Base-by-base conservation (phyloP, 2,888 invertebrate genomes). In the Drosophila prostipennis region DNA sequence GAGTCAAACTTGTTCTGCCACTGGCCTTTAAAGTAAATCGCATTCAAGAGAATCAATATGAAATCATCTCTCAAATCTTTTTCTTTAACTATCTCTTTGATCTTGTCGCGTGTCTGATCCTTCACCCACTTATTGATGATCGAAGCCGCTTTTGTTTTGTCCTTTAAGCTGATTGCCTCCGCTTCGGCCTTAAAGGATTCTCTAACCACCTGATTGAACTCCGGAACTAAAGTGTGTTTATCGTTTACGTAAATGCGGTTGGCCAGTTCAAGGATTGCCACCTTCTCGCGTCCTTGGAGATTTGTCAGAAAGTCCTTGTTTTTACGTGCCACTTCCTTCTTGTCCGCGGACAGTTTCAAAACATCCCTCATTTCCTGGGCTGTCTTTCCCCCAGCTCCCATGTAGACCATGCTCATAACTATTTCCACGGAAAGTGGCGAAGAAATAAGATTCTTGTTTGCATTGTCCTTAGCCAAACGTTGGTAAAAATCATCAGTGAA, bases 21-120 rank as follows among this genome's bases (percentile, higher is more conserved):
- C n/a, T 29, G n/a, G 6, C 58, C 58, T 37, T 60, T 60, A 2
- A 60, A 60, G 36, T 57, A 45, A 29, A 37, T 37, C 1, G 45
- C 60, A 4, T 57, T 59, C 1, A 60, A 3, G 10, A 60, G 34
- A 1, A 43, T 0, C 6, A 26, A 2, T 0, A 1, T 3, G 0
- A n/a, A 0, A 10, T n/a, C 29, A 1, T 3, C 1, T 1, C 1
- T 8, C 3, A 43, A 3, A 2, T 3, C 26, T 0, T 0, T 1
- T 1, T 6, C 0, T 0, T 0, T 2, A n/a, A 57, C 16, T 10
- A 60, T n/a, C 1, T 19, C 1, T 1, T 1, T n/a, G 8, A 60
- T 58, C 5, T n/a, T 57, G n/a, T 29, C 2, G 11, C 34, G 34
- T 1, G 34, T 34, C 11, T 11, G 11, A 5, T 34, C 34, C 0